Evolutionary conservation across 2,113 vertebrate genomes (phyloP).

Genomic region (Antechinus stuartii): DNA sequence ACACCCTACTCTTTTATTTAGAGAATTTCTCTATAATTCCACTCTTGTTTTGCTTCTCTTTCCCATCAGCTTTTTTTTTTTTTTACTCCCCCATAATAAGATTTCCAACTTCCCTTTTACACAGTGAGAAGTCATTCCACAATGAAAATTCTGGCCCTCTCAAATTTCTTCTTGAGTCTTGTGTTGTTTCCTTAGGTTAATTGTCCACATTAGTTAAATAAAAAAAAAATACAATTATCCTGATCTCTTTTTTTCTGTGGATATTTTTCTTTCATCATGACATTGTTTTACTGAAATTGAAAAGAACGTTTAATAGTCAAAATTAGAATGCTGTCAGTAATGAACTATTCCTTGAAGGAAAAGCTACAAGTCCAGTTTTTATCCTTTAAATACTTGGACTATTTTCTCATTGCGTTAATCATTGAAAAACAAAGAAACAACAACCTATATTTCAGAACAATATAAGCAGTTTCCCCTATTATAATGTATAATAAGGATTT

Average conservation of each 20-base stretch:
- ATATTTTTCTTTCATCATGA: background rate
- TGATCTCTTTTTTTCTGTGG: background rate
- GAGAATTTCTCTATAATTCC: background rate
- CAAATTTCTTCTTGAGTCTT: conserved; percentile 16
- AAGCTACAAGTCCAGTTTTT: background rate
- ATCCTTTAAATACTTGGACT: background rate
- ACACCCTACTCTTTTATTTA: background rate
- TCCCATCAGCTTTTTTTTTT: background rate
- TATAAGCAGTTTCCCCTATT: background rate
- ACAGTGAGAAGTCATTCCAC: conserved; percentile 21
- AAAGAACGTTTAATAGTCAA: conserved; percentile 6
- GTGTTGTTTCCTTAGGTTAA: conserved; percentile 30
- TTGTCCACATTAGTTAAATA: background rate
- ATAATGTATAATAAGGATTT: background rate
- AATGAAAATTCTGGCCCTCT: background rate
- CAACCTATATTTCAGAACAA: background rate
- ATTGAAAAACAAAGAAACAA: background rate
- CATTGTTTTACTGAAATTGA: conserved; percentile 14
- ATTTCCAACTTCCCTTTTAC: background rate
- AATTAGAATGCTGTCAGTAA: background rate
- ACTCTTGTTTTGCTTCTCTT: background rate
- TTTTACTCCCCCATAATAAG: conserved; percentile 7
- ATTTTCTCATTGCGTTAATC: background rate
- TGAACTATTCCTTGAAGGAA: conserved; percentile 11
- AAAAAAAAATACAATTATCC: background rate